Percentiles rank a stretch among this genome's conserved stretches.
Conservation (phyloP, 2,797 vertebrate species). For the Anas flavirostris region DNA sequence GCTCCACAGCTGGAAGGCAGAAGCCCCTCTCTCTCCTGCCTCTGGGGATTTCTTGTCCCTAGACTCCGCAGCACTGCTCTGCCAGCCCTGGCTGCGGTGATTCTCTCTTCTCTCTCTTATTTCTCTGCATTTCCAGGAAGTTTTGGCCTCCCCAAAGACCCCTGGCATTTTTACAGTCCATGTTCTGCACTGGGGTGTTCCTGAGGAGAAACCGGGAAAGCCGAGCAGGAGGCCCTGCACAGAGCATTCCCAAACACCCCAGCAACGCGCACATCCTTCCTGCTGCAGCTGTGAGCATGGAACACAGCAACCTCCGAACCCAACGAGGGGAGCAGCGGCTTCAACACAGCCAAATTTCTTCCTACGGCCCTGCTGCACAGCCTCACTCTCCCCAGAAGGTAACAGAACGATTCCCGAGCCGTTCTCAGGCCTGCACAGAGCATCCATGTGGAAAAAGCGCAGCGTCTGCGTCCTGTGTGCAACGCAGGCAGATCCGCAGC, state of each 20-base stretch:
- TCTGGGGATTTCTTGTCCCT: not conserved
- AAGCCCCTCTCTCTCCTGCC: not conserved
- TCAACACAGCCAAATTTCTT: not conserved
- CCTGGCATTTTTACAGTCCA: not conserved
- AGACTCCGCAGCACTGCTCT: not conserved
- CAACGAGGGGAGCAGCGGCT: not conserved
- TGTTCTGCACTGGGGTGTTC: not conserved
- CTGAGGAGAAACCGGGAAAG: not conserved
- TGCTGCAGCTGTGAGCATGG: not conserved
- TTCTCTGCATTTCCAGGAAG: not conserved
- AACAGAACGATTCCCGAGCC: not conserved
- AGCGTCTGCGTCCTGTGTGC: not conserved
- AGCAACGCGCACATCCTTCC: not conserved
- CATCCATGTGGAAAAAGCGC: rapidly evolving
- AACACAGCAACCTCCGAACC: not conserved
- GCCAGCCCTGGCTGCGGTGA: not conserved
- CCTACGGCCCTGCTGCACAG: rapidly evolving
- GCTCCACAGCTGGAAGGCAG: not conserved
- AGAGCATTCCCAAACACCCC: not conserved
- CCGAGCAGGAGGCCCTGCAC: not conserved
- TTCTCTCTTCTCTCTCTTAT: not conserved
- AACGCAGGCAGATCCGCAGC: not conserved
- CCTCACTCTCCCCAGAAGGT: not conserved
- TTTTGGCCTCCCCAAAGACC: not conserved
- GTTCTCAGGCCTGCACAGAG: not conserved